These are phyloP conservation scores for Leptinotarsa defecta DNA, from an alignment of 1,140 invertebrate species.

Conservation along the genomic window DNA sequence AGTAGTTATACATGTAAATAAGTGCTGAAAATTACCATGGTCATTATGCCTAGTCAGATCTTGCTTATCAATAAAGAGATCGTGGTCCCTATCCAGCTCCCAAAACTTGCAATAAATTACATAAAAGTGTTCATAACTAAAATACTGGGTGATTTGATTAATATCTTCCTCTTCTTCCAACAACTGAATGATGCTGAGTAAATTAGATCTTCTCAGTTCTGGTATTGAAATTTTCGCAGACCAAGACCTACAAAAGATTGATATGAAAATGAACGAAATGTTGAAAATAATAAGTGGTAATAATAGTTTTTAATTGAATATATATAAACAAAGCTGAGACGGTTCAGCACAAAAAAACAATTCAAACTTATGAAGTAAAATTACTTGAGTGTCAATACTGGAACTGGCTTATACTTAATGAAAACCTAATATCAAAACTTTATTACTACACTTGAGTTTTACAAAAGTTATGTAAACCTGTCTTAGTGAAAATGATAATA, in stretches of 20 bases:
- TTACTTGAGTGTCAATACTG: no score
- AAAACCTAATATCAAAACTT: no score
- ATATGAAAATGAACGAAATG: neutral
- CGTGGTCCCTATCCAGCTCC: conserved; percentile 98
- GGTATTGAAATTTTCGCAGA: conserved; percentile 86
- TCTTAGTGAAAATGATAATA: no score
- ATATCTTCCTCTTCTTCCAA: conserved; percentile 94
- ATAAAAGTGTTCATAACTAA: conserved; percentile 99
- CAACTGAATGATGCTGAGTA: conserved; percentile 75
- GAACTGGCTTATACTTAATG: no score
- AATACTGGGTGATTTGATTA: conserved; percentile 96
- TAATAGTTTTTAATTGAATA: no score
- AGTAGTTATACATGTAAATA: no score
- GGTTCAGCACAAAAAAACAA: no score
- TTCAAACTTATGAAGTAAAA: no score
- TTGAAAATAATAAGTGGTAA: no score
- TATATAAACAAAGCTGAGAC: no score
- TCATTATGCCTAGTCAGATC: conserved; percentile 95
- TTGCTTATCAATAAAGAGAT: conserved; percentile 92
- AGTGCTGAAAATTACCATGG: conserved; percentile 70
- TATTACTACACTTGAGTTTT: no score
- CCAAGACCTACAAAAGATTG: conserved; percentile 76
- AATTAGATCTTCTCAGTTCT: conserved; percentile 91
- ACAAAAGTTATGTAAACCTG: no score
- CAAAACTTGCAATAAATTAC: conserved; percentile 99